These are phyloP conservation scores for Solen grandis DNA, from an alignment of 1,140 invertebrate genomes.

Conservation along the genomic window DNA sequence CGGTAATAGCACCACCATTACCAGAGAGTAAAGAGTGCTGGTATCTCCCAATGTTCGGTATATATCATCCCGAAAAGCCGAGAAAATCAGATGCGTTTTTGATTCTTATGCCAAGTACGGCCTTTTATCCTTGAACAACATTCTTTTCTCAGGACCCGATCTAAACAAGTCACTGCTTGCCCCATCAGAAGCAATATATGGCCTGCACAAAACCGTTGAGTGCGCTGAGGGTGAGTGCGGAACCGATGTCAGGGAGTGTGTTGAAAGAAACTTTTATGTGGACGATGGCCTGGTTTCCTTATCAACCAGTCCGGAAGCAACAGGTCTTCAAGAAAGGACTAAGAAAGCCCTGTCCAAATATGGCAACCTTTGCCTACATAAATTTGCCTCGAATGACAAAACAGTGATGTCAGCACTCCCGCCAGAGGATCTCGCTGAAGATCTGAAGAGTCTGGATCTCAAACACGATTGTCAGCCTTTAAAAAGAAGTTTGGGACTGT, in stretches of 20 bases:
- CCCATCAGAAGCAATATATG: conserved; percentile 34
- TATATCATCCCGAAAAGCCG: conserved; percentile 54
- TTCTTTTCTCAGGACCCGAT: conserved; percentile 67
- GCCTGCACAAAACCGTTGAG: neutral
- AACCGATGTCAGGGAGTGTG: conserved; percentile 5
- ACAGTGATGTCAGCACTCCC: conserved; percentile 14
- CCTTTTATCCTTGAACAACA: conserved; percentile 63
- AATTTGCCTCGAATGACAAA: conserved; percentile 35
- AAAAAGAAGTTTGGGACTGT: conserved; percentile 37
- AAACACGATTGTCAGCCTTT: neutral
- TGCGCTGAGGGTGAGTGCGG: neutral
- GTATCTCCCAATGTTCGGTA: no score
- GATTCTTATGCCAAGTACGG: neutral
- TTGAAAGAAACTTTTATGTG: conserved; percentile 22
- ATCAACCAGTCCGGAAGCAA: neutral
- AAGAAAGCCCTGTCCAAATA: neutral
- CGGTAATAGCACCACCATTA: conserved; percentile 49
- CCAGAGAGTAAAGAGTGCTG: conserved; percentile 46
- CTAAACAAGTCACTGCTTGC: conserved; percentile 69
- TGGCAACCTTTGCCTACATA: conserved; percentile 46
- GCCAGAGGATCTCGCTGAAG: conserved; percentile 1
- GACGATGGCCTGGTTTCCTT: conserved; percentile 37
- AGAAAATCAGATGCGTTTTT: neutral
- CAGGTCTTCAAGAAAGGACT: conserved; percentile 12
- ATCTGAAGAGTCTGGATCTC: conserved; percentile 12